A percentile compares a stretch with the other conserved stretches of the same genome.
Evolutionary conservation across 2,888 invertebrate genomes (phyloP).

Genomic region (Pollenia angustigena): DNA sequence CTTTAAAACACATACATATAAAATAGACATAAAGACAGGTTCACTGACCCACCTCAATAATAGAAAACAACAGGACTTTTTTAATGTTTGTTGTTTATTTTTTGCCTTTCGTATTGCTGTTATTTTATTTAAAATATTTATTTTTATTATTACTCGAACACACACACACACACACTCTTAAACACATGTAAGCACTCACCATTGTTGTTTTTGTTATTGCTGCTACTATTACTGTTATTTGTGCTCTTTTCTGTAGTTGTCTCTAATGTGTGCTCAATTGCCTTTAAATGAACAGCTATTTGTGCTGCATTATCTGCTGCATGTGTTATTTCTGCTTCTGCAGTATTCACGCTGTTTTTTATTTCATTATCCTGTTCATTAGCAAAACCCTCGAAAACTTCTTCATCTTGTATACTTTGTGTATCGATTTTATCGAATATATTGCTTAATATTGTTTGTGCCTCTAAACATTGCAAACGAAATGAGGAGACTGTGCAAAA

Average conservation of each 20-base stretch:
- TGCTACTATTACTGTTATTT: conserved; percentile 32
- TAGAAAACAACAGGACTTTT: conserved; percentile 55
- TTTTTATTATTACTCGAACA: conserved; percentile 33
- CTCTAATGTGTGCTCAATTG: conserved; percentile 54
- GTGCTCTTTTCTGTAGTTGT: conserved; percentile 54
- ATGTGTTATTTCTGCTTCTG: conserved; percentile 29
- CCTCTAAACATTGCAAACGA: conserved; percentile 79
- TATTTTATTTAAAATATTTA: conserved; percentile 40
- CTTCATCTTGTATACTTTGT: conserved; percentile 76
- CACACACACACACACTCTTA: background rate
- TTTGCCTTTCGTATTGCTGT: conserved; percentile 32
- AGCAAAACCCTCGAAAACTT: conserved; percentile 73
- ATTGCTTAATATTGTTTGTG: conserved; percentile 79
- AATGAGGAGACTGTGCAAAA: conserved; percentile 80
- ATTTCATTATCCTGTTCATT: conserved; percentile 66
- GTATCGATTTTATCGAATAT: conserved; percentile 82
- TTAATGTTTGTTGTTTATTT: conserved; percentile 52
- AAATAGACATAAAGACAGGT: conserved; percentile 24
- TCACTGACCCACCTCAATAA: conserved; percentile 69
- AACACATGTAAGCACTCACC: conserved; percentile 47
- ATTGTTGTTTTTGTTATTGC: conserved; percentile 28
- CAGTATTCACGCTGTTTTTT: conserved; percentile 53
- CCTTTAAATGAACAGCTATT: conserved; percentile 19
- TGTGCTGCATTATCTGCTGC: conserved; percentile 15
- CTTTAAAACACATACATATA: background rate